A percentile compares a stretch with the other conserved stretches of the same genome.
These are phyloP conservation scores for Fragum whitleyi DNA, from an alignment of 2,888 invertebrate species.

Conservation along the genomic window DNA sequence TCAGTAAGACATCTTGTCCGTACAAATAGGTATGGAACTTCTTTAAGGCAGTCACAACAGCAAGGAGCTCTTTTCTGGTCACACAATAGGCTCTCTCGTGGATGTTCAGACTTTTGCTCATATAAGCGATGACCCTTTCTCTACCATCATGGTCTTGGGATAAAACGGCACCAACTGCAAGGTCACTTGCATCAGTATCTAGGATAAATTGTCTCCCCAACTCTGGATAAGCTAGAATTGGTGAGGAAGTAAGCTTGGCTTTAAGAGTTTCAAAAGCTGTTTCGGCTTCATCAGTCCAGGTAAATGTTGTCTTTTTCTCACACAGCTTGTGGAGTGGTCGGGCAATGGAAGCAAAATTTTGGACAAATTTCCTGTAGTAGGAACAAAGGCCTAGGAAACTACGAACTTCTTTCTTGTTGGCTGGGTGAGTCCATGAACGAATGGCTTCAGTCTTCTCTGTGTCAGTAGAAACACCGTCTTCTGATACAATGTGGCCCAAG, in stretches of 20 bases:
- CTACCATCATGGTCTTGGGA: slow-evolving; percentile 35
- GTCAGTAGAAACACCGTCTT: slow-evolving; percentile 24
- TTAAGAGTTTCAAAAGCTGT: slow-evolving; percentile 28
- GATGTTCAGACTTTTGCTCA: slow-evolving; percentile 25
- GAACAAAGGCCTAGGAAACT: slow-evolving; percentile 41
- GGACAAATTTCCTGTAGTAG: no score
- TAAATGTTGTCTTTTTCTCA: slow-evolving; percentile 24
- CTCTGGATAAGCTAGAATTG: slow-evolving; percentile 29
- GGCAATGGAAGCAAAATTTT: slow-evolving; percentile 29
- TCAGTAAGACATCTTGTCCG: slow-evolving; percentile 36
- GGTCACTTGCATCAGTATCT: slow-evolving; percentile 19
- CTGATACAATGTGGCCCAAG: slow-evolving; percentile 30
- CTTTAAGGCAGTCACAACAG: slow-evolving; percentile 33
- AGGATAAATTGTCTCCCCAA: background rate
- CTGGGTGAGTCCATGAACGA: slow-evolving; percentile 25
- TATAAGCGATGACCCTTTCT: slow-evolving; percentile 29
- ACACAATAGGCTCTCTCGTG: no score
- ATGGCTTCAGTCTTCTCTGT: slow-evolving; percentile 23
- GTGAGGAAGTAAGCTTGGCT: background rate
- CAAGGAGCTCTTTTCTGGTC: slow-evolving; percentile 35
- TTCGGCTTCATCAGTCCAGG: slow-evolving; percentile 28
- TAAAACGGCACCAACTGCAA: slow-evolving; percentile 14
- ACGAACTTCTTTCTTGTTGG: slow-evolving; percentile 18
- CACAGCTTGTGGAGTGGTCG: slow-evolving; percentile 27
- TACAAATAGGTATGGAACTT: slow-evolving; percentile 51